These are phyloP conservation scores for Hypomecis punctinalis DNA, from an alignment of 2,888 invertebrate species.

Conservation along the genomic window DNA sequence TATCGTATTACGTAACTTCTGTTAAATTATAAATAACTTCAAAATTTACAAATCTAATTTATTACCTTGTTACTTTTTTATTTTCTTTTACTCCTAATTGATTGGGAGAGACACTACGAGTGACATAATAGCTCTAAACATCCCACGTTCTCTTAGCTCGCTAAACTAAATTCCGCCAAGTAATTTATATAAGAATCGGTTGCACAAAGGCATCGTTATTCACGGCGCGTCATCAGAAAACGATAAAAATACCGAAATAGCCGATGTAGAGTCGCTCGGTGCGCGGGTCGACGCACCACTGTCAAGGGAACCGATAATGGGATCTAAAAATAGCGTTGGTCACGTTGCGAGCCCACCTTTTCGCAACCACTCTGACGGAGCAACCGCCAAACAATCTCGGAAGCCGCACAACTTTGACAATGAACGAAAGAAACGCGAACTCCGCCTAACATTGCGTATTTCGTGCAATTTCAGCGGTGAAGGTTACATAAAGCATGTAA, in stretches of 20 bases:
- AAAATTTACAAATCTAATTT: too few species aligned
- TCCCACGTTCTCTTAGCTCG: neutral
- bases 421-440: neutral
- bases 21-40: too few species aligned
- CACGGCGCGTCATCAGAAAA: slow-evolving; percentile 35
- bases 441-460: neutral
- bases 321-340: slow-evolving; percentile 34
- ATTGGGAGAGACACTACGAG: too few species aligned
- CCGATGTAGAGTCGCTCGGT: slow-evolving; percentile 26
- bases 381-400: slow-evolving; percentile 10
- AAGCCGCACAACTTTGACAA: slow-evolving; percentile 1
- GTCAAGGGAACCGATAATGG: slow-evolving; percentile 36
- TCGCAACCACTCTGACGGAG: slow-evolving; percentile 1
- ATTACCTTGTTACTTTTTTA: too few species aligned
- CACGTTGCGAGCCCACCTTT: slow-evolving; percentile 27
- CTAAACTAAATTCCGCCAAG: neutral
- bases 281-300: slow-evolving; percentile 39
- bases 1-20: too few species aligned
- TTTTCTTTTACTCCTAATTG: too few species aligned
- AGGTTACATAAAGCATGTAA: slow-evolving; percentile 19
- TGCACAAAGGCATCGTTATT: slow-evolving; percentile 37
- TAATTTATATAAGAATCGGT: slow-evolving; percentile 20
- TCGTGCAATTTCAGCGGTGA: slow-evolving; percentile 1
- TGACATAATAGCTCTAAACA: too few species aligned
- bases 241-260: slow-evolving; percentile 41